Base-by-base conservation (phyloP, 2,797 vertebrate species). In the Sardinella longiceps region DNA sequence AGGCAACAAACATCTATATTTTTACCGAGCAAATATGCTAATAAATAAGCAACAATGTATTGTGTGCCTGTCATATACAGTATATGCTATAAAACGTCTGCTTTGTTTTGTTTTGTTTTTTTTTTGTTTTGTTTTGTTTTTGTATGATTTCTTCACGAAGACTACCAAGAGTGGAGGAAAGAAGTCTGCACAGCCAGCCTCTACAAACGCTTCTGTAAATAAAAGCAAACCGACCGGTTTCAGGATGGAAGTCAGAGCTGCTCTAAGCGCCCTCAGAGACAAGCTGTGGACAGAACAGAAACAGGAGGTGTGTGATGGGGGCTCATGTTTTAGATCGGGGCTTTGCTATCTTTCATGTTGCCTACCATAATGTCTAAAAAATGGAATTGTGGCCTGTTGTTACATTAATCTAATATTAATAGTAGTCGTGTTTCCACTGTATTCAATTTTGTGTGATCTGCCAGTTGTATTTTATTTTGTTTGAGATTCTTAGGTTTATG, bases 241-340 rank as follows among this genome's bases (percentile, higher is more conserved):
- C 88, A 95, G 94, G 89, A 92, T 94, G 90, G 95, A 95, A 90
- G 94, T 95, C 88, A 93, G 85, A 60, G 89, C 85, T 0, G 89
- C 94, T 45, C 91, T 95, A 87, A 93, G 93, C 83, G 88, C 91
- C 4, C 92, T 94, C 85, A 92, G 92, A 85, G 93, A 95, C 87
- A 88, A 95, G 58, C 87, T 94, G 87, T 85, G 93, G 88, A 88
- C 90, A 0, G 94, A 95, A 23, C 91, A 94, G 88, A 94, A 88
- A 63, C 86, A 90, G 1, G 33, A 84, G 85, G 93, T 94, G 84
- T 89, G 89, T 5, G 5, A 12, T 30, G 25, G 14, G 30, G 1
- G 12, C 20, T 23, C 43, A 1, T 58, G 56, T 58, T 53, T 53
- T 53, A 53, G 51, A 53, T 58, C n/a, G n/a, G n/a, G n/a, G n/a